phyloP scores from a whole-genome alignment of 2,113 vertebrate genomes.

The Neolamprologus variostigma region DNA sequence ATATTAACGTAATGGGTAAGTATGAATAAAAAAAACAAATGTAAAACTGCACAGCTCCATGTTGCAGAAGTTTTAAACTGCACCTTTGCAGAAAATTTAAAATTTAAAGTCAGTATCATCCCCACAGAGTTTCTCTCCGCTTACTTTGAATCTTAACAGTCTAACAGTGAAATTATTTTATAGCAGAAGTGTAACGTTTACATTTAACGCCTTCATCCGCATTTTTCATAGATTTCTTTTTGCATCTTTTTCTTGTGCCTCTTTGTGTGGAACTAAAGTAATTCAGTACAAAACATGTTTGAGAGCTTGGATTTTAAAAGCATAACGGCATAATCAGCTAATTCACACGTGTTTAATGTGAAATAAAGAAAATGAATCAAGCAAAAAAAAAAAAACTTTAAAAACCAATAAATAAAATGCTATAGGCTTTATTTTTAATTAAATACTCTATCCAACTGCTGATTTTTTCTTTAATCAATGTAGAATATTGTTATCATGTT shows the following conservation, averaged over 20 bases:
- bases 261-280: neutral
- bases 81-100: neutral
- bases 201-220: neutral
- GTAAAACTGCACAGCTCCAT: neutral
- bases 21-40: neutral
- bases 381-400: accelerated
- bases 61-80: neutral
- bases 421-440: neutral
- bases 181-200: neutral
- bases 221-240: neutral
- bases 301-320: neutral
- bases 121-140: neutral
- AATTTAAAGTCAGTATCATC: neutral
- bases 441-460: neutral
- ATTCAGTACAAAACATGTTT: neutral
- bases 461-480: neutral
- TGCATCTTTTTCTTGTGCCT: neutral
- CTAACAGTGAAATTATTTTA: neutral
- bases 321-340: accelerated
- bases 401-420: neutral
- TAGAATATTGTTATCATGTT: neutral
- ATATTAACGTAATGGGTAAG: neutral
- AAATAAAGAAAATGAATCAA: neutral
- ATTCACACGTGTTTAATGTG: neutral
- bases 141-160: neutral